Conservation (phyloP, 2,113 vertebrate species). For the Reinhardtius hippoglossoides region DNA sequence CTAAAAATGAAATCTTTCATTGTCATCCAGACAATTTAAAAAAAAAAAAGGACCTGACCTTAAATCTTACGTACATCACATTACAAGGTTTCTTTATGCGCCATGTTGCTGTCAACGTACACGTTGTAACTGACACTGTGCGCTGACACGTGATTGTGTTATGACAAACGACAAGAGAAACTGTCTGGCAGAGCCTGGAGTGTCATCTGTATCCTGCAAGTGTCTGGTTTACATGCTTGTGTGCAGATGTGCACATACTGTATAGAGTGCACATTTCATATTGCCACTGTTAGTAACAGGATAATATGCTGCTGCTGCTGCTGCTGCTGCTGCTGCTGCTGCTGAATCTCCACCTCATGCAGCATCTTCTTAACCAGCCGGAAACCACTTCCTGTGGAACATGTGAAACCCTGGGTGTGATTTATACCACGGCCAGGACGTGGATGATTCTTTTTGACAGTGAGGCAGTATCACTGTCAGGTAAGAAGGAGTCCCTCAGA, state of each 20-base stretch:
- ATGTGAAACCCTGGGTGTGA: background rate
- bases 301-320: background rate
- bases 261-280: background rate
- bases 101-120: no score
- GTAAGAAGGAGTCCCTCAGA: conserved; percentile 10
- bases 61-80: no score
- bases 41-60: no score
- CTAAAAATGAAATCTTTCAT: no score
- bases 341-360: background rate
- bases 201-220: background rate
- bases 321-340: no score
- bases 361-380: background rate
- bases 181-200: no score
- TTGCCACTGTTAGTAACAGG: background rate
- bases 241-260: background rate
- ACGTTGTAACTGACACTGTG: no score
- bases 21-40: no score
- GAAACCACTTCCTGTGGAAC: background rate
- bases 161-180: no score
- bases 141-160: no score
- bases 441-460: background rate
- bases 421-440: conserved; percentile 1
- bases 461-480: background rate
- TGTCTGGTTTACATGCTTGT: background rate
- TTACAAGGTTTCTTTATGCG: no score